A percentile compares a stretch with the other conserved stretches of the same genome.
These are phyloP conservation scores for Drosophila arizonae DNA, from an alignment of 1,140 invertebrate species.

Conservation along the genomic window DNA sequence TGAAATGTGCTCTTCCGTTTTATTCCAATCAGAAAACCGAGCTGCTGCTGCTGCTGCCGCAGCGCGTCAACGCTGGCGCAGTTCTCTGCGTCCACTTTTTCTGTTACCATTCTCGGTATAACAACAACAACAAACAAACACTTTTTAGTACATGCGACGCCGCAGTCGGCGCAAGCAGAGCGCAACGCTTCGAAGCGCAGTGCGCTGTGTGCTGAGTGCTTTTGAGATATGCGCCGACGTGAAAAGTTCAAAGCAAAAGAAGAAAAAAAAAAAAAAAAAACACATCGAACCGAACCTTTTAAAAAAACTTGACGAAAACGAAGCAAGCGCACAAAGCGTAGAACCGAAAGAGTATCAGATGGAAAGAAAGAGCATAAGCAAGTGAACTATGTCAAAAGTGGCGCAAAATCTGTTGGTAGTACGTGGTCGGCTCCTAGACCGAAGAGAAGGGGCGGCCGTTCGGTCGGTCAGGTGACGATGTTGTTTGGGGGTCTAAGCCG, in stretches of 20 bases:
- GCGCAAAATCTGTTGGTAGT: constrained; percentile 65
- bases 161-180: constrained; percentile 21
- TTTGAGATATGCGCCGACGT: constrained; percentile 44
- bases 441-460: neutral
- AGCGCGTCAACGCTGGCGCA: constrained; percentile 18
- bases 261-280: constrained; percentile 6
- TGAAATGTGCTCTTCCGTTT: constrained; percentile 61
- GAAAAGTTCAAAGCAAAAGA: constrained; percentile 65
- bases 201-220: constrained; percentile 11
- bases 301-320: constrained; percentile 74
- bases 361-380: constrained; percentile 22
- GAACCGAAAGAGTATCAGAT: constrained; percentile 30
- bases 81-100: constrained; percentile 39
- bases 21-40: constrained; percentile 73
- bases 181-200: neutral
- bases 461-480: constrained; percentile 3
- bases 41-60: constrained; percentile 12
- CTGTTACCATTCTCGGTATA: constrained; percentile 38
- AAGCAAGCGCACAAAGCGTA: constrained; percentile 55
- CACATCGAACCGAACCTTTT: constrained; percentile 52
- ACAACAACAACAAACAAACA: constrained; percentile 63
- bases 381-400: constrained; percentile 73
- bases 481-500: constrained; percentile 26
- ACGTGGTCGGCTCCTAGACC: constrained; percentile 16
- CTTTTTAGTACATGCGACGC: constrained; percentile 53